phyloP scores from a whole-genome alignment of 2,888 invertebrate species.

The Colostygia pectinataria region DNA sequence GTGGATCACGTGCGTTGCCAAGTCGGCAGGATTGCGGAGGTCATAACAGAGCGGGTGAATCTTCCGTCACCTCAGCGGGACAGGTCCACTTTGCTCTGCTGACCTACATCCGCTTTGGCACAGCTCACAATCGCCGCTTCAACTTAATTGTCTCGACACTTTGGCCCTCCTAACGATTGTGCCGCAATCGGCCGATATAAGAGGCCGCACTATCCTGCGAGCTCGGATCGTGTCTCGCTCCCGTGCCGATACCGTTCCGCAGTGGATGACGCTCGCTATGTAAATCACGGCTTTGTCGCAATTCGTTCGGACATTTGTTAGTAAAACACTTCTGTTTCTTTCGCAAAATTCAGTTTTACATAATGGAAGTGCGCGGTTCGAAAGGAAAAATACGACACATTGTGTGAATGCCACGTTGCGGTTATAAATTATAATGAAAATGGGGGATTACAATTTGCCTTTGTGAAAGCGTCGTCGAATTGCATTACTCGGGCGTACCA shows the following conservation, averaged over 20 bases:
- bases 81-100: conserved; percentile 74
- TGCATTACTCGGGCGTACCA: conserved; percentile 76
- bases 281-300: conserved; percentile 60
- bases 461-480: conserved; percentile 80
- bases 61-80: conserved; percentile 64
- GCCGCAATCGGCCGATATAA: conserved; percentile 79
- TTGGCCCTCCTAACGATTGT: conserved; percentile 79
- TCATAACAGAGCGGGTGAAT: conserved; percentile 57
- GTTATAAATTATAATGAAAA: conserved; percentile 68
- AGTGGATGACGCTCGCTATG: conserved; percentile 64
- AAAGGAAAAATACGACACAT: conserved; percentile 64
- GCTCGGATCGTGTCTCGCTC: conserved; percentile 36
- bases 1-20: conserved; percentile 55
- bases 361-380: conserved; percentile 44
- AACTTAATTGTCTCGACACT: conserved; percentile 83
- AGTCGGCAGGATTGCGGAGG: conserved; percentile 55
- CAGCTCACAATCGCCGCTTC: conserved; percentile 81
- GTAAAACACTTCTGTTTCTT: conserved; percentile 52
- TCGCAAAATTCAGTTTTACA: conserved; percentile 44
- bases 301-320: conserved; percentile 59
- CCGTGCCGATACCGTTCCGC: conserved; percentile 45
- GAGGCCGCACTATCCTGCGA: conserved; percentile 57
- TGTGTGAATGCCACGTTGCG: conserved; percentile 66
- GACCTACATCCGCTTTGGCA: conserved; percentile 83
- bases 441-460: conserved; percentile 81